Conservation (phyloP, 2,797 vertebrate species). For the Psittacula echo region DNA sequence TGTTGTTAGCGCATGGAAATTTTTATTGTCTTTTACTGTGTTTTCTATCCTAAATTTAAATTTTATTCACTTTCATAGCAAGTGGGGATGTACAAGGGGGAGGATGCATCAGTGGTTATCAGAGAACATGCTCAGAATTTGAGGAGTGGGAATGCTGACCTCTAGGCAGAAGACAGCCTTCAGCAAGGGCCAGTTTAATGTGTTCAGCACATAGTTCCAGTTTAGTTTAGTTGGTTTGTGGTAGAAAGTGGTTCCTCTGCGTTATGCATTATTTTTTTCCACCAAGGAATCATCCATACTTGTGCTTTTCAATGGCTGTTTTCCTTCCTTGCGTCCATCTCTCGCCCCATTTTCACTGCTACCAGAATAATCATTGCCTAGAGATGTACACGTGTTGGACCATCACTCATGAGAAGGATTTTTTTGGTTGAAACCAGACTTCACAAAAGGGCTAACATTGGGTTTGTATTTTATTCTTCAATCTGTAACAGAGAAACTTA, state of each 20-base stretch:
- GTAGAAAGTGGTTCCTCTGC: neutral
- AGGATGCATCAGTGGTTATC: neutral
- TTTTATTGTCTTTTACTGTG: neutral
- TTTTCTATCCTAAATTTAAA: neutral
- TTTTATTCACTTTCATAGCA: rapidly evolving
- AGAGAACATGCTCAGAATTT: neutral
- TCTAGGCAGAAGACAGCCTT: neutral
- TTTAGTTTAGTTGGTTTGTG: neutral
- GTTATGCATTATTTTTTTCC: neutral
- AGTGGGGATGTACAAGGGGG: neutral
- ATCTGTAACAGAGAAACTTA: neutral
- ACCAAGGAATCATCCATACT: neutral
- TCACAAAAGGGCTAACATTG: neutral
- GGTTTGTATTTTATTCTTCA: neutral
- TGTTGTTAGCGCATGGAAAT: neutral
- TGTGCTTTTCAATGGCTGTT: neutral
- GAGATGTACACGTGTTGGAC: neutral
- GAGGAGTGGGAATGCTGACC: neutral
- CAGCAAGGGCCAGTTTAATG: neutral
- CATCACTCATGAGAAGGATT: neutral
- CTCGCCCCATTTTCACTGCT: neutral
- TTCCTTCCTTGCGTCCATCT: neutral
- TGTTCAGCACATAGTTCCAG: neutral
- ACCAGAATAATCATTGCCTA: neutral
- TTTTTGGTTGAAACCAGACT: neutral